These are phyloP conservation scores for Drosophila sordidula DNA, from an alignment of 2,888 invertebrate genomes.

Conservation along the genomic window DNA sequence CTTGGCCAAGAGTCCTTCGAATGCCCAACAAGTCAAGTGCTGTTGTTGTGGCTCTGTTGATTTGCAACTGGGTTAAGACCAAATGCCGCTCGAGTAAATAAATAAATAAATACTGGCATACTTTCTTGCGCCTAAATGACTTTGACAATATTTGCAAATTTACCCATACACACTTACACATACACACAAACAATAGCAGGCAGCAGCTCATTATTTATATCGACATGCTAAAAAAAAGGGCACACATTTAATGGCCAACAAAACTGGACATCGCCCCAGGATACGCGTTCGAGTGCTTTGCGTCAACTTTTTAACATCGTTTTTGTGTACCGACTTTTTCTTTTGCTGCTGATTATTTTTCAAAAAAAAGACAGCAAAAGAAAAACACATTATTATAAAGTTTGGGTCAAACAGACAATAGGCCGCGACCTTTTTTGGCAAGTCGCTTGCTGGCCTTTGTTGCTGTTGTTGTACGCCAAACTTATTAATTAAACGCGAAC, in stretches of 20 bases:
- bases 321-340: conserved; percentile 24
- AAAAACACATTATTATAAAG: conserved; percentile 41
- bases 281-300: conserved; percentile 33
- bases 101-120: conserved; percentile 19
- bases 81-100: conserved; percentile 10
- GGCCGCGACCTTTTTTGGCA: conserved; percentile 36
- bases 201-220: conserved; percentile 71
- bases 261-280: conserved; percentile 55
- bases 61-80: conserved; percentile 8
- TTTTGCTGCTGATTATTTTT: conserved; percentile 41
- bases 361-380: conserved; percentile 31
- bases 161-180: conserved; percentile 10
- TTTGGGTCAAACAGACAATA: conserved; percentile 50
- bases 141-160: conserved; percentile 53
- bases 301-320: conserved; percentile 48
- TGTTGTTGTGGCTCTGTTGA: conserved; percentile 1
- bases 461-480: conserved; percentile 41
- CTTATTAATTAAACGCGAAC: conserved; percentile 71
- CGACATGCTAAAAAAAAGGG: conserved; percentile 32
- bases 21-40: conserved; percentile 33
- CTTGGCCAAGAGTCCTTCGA: conserved; percentile 25
- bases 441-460: conserved; percentile 9
- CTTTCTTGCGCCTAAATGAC: conserved; percentile 23
- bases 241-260: conserved; percentile 68
- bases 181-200: not conserved